Percentiles rank a stretch among this genome's conserved stretches.
These are phyloP conservation scores for Aplysina aerophoba DNA, from an alignment of 37 sponge, comb jelly and placozoan genomes.

Conservation along the genomic window DNA sequence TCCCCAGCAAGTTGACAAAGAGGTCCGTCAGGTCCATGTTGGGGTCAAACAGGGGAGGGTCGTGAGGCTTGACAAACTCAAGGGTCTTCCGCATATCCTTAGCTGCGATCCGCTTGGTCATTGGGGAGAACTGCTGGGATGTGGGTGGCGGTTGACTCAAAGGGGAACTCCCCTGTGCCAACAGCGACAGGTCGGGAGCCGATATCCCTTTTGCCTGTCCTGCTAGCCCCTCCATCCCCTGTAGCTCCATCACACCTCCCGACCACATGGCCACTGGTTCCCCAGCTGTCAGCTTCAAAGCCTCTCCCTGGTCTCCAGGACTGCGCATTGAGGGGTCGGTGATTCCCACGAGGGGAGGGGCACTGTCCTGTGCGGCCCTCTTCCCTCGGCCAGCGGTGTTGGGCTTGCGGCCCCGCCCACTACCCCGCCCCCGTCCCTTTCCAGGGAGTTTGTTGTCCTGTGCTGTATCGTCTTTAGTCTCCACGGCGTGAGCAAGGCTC, in stretches of 20 bases:
- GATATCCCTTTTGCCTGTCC: not conserved
- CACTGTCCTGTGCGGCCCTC: not conserved
- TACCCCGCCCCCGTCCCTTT: not conserved
- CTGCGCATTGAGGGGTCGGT: not conserved
- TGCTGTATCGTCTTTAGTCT: not conserved
- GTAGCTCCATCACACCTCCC: not conserved
- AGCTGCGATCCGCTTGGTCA: not conserved
- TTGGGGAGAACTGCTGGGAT: not conserved
- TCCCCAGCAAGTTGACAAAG: slow-evolving; percentile 28
- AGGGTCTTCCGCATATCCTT: slow-evolving; percentile 13
- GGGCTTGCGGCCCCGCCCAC: slow-evolving; percentile 24
- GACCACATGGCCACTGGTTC: slow-evolving; percentile 18
- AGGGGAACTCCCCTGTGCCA: not conserved
- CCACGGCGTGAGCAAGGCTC: slow-evolving; percentile 5
- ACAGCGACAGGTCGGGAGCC: not conserved
- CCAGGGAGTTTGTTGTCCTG: not conserved
- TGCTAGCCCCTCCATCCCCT: not conserved
- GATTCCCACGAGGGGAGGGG: not conserved
- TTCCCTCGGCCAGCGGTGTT: slow-evolving; percentile 5
- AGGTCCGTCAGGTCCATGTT: slow-evolving; percentile 13
- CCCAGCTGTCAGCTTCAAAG: slow-evolving; percentile 15
- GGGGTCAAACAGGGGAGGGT: not conserved
- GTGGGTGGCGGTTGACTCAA: not conserved
- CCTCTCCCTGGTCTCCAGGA: not conserved
- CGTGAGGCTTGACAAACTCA: slow-evolving; percentile 2